A percentile compares a stretch with the other conserved stretches of the same genome.
Evolutionary conservation across 2,113 vertebrate genomes (phyloP).

Genomic region (Centropus bengalensis): DNA sequence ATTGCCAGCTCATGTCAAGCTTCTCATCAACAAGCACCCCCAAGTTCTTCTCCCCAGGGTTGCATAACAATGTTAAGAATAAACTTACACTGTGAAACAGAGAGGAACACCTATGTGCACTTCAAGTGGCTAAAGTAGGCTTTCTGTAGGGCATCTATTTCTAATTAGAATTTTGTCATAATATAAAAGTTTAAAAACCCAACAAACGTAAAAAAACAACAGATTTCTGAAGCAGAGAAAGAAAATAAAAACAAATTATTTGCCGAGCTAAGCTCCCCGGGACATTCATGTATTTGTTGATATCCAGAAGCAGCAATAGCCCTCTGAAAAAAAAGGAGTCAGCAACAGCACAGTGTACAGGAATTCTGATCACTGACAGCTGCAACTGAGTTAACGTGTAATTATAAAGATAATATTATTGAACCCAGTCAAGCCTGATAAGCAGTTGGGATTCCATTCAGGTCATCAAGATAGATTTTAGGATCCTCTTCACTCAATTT

Average conservation of each 20-base stretch:
- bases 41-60: not conserved
- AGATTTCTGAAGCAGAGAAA: not conserved
- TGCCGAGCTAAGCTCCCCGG: not conserved
- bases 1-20: too few species aligned
- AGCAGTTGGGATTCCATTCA: not conserved
- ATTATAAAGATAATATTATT: constrained; percentile 39
- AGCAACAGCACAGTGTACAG: not conserved
- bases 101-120: not conserved
- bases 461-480: constrained; percentile 9
- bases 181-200: not conserved
- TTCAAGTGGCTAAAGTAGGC: not conserved
- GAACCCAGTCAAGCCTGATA: not conserved
- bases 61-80: not conserved
- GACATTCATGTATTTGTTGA: not conserved
- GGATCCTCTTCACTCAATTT: constrained; percentile 1
- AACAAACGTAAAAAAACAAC: not conserved
- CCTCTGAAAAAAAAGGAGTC: not conserved
- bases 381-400: not conserved
- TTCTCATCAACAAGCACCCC: too few species aligned
- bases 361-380: not conserved
- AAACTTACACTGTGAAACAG: not conserved
- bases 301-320: not conserved
- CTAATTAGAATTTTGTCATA: not conserved
- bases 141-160: not conserved
- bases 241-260: not conserved